Base-by-base conservation (phyloP, 2,888 invertebrate species). In the Spodoptera picta region DNA sequence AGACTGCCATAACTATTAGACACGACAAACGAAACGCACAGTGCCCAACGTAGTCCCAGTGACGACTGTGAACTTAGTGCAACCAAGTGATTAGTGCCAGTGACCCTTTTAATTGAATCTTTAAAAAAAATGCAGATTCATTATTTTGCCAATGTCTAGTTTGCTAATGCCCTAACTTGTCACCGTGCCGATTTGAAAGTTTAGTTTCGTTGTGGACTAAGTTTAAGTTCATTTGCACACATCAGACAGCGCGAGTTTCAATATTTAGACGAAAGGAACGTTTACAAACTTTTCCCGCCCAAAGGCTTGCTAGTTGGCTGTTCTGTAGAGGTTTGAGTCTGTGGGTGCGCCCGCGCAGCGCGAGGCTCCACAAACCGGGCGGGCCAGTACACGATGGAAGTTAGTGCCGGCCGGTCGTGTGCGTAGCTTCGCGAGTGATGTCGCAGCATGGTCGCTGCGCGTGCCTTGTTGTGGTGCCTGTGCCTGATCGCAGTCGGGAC, bases 401-500 rank as follows among this genome's bases (percentile, higher is more conserved):
- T 86, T 84, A 74, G 90, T 85, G 86, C 84, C 87, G 91, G 82
- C 75, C 89, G 91, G 90, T 89, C 84, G 93, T 91, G 90, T 84
- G 81, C 85, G 80, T 84, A 83, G 84, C 84, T 77, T 77, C 87
- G 91, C 86, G 88, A 91, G 93, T 93, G 92, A 93, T 93, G 93
- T 89, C 90, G 93, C 91, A 93, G 91, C 91, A 94, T 93, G 93
- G 85, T 86, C 80, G 90, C 87, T 89, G 91, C 90, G 85, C 90
- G 91, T 83, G 90, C 83, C 80, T 86, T 90, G 83, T 86, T 92
- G 82, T 91, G 90, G 90, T 90, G 90, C 86, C 84, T 92, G 86
- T 89, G 89, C 87, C 85, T 92, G 60, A 76, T 83, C 81, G 86
- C 85, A 77, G 83, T 87, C 66, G 82, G 83, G 80, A 73, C 70